Evolutionary conservation across 2,797 vertebrate genomes (phyloP).

Genomic region (Rhinichthys osculus): DNA sequence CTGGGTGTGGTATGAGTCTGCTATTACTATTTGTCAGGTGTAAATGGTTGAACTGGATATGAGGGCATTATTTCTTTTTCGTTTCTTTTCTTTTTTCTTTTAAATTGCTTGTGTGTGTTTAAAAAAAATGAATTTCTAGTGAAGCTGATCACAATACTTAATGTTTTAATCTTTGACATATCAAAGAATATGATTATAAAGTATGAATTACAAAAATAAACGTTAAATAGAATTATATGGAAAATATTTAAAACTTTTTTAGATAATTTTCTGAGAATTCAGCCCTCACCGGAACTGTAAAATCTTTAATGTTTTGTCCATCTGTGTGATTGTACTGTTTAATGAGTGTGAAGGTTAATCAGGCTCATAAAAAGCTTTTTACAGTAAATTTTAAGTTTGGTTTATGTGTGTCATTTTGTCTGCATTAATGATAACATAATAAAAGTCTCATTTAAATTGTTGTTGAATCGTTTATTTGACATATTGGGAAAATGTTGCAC

Average conservation of each 20-base stretch:
- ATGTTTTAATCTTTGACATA: background rate
- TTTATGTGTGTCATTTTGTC: constrained; percentile 5
- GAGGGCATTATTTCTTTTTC: background rate
- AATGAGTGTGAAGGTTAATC: constrained; percentile 9
- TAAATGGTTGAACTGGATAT: constrained; percentile 37
- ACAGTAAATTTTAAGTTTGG: background rate
- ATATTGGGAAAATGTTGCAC: background rate
- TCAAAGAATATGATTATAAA: background rate
- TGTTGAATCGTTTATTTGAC: background rate
- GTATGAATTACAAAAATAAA: background rate
- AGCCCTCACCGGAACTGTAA: background rate
- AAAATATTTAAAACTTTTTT: background rate
- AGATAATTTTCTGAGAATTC: background rate
- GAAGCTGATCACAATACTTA: background rate
- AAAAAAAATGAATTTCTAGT: background rate
- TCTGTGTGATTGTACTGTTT: background rate
- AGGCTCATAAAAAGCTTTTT: constrained; percentile 9
- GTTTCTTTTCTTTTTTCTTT: background rate
- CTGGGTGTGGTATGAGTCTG: constrained; percentile 85
- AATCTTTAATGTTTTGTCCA: background rate
- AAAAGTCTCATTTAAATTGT: constrained; percentile 3
- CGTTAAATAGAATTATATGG: background rate
- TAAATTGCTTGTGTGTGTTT: background rate
- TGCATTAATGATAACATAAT: constrained; percentile 27
- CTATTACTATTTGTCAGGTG: constrained; percentile 75